A percentile compares a stretch with the other conserved stretches of the same genome.
These are phyloP conservation scores for Cossypha caffra DNA, from an alignment of 2,797 vertebrate genomes.

Conservation along the genomic window DNA sequence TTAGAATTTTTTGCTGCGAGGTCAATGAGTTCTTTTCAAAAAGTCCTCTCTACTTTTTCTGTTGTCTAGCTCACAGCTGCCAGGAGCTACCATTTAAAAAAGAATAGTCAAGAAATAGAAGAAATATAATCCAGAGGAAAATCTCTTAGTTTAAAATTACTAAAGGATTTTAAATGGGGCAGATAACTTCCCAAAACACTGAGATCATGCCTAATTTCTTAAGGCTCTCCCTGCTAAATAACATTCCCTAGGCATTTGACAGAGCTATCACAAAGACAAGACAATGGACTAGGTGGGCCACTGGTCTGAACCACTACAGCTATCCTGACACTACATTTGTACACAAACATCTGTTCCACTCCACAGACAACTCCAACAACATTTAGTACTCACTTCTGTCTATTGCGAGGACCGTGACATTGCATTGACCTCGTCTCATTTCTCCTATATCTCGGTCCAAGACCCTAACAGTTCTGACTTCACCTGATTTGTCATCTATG, in stretches of 20 bases:
- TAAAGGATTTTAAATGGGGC: background rate
- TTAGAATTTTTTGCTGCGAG: background rate
- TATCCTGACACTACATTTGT: background rate
- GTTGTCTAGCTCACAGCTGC: background rate
- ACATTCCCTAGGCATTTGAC: background rate
- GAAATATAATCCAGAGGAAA: background rate
- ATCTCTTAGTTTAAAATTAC: background rate
- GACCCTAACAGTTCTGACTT: conserved; percentile 81
- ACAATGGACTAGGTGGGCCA: background rate
- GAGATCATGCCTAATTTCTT: background rate
- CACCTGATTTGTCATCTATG: conserved; percentile 77
- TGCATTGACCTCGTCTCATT: conserved; percentile 76
- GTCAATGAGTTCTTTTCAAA: background rate
- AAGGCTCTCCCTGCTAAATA: background rate
- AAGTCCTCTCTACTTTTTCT: background rate
- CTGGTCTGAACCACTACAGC: background rate
- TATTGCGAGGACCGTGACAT: conserved; percentile 72
- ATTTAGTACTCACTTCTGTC: conserved; percentile 76
- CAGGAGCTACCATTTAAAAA: background rate
- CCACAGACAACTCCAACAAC: background rate
- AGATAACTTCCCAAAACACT: background rate
- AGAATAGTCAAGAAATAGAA: background rate
- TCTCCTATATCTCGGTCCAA: conserved; percentile 85
- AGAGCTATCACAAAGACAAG: background rate
- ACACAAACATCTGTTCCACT: background rate